A percentile compares a stretch with the other conserved stretches of the same genome.
These are phyloP conservation scores for Rhaphigaster nebulosa DNA, from an alignment of 2,888 invertebrate genomes.

Conservation along the genomic window DNA sequence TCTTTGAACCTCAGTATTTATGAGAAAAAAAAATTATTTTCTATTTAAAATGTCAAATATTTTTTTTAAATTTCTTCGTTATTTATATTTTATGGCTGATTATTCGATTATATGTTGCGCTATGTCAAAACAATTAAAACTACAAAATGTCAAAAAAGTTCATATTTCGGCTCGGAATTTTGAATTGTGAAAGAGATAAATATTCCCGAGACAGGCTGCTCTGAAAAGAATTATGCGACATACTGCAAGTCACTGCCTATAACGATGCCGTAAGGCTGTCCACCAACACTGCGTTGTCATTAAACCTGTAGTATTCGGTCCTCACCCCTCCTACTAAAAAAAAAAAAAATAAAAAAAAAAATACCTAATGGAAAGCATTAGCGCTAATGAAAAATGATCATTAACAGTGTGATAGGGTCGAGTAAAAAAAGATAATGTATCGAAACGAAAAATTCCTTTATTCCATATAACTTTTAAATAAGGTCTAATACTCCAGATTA, in stretches of 20 bases:
- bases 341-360: background rate
- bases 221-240: slow-evolving; percentile 28
- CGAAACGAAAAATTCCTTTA: background rate
- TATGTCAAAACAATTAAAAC: background rate
- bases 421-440: background rate
- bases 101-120: no score
- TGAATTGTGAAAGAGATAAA: background rate
- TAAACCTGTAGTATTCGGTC: slow-evolving; percentile 1
- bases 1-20: no score
- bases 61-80: no score
- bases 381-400: slow-evolving; percentile 18
- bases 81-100: no score
- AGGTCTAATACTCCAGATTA: no score
- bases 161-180: background rate
- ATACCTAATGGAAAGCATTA: slow-evolving; percentile 21
- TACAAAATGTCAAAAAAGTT: background rate
- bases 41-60: no score
- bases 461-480: no score
- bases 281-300: slow-evolving; percentile 20
- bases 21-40: no score
- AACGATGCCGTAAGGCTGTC: background rate
- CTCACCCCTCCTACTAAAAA: background rate
- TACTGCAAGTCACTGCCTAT: slow-evolving; percentile 5
- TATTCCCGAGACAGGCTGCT: background rate
- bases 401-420: background rate